A percentile compares a stretch with the other conserved stretches of the same genome.
Evolutionary conservation across 1,140 invertebrate species (phyloP).

Genomic region (Penaeus chinensis): DNA sequence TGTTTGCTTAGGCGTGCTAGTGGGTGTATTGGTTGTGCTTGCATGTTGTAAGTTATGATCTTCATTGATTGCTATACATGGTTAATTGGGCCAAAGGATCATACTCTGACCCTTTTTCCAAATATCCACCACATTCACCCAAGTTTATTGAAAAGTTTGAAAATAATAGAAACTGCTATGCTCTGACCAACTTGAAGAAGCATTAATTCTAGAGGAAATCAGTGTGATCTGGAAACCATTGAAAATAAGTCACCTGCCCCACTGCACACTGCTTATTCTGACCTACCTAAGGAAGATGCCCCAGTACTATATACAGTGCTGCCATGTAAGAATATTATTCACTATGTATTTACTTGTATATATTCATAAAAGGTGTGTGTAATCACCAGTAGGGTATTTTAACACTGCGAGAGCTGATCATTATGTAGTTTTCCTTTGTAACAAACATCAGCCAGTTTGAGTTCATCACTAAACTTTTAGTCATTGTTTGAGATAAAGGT

Average conservation of each 20-base stretch:
- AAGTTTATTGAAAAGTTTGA: too few species aligned
- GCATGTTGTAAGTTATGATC: too few species aligned
- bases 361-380: conserved; percentile 42
- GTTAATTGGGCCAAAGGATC: too few species aligned
- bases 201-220: too few species aligned
- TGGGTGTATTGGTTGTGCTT: too few species aligned
- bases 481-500: conserved; percentile 29
- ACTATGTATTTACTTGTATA: conserved; percentile 44
- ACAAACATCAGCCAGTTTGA: neutral
- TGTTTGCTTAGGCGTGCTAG: too few species aligned
- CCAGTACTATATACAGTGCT: conserved; percentile 31
- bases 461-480: conserved; percentile 25
- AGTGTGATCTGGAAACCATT: too few species aligned
- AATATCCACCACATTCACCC: too few species aligned
- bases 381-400: conserved; percentile 34
- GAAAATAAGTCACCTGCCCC: conserved; percentile 5
- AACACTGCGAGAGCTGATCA: conserved; percentile 16
- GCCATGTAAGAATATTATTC: conserved; percentile 33
- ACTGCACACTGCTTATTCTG: conserved; percentile 21
- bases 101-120: too few species aligned
- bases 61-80: too few species aligned
- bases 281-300: conserved; percentile 36
- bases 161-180: too few species aligned
- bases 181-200: too few species aligned
- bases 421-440: conserved; percentile 25